Percentiles rank a stretch among this genome's conserved stretches.
Evolutionary conservation across 1,140 invertebrate genomes (phyloP).

Genomic region (Trachelipus rathkii): DNA sequence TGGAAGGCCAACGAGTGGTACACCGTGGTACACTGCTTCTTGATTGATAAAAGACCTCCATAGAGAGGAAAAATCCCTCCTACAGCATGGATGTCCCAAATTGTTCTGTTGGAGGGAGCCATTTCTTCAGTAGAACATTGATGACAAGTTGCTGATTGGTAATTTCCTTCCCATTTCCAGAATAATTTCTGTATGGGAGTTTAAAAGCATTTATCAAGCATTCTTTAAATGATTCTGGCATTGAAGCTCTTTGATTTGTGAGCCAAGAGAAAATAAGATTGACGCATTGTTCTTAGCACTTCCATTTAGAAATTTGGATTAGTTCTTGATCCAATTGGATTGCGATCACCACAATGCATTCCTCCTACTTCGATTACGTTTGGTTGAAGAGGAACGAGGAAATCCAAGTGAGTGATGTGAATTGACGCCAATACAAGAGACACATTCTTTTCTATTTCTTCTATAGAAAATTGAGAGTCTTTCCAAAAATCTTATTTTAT

Average conservation of each 20-base stretch:
- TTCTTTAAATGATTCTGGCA: slow-evolving; percentile 25
- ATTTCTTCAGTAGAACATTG: slow-evolving; percentile 40
- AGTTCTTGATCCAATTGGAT: slow-evolving; percentile 30
- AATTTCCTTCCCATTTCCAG: slow-evolving; percentile 46
- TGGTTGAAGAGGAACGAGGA: slow-evolving; percentile 52
- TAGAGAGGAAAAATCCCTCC: slow-evolving; percentile 65
- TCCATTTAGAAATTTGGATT: slow-evolving; percentile 29
- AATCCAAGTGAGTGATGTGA: slow-evolving; percentile 56
- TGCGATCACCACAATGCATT: slow-evolving; percentile 52
- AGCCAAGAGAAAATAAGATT: slow-evolving; percentile 43
- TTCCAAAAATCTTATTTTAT: slow-evolving; percentile 36
- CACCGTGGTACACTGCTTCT: slow-evolving; percentile 65
- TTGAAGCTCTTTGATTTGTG: slow-evolving; percentile 34
- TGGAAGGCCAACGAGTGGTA: slow-evolving; percentile 66
- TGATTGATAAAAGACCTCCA: slow-evolving; percentile 64
- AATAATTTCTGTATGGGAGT: slow-evolving; percentile 44
- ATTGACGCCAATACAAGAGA: slow-evolving; percentile 58
- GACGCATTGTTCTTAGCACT: slow-evolving; percentile 28
- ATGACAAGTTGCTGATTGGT: slow-evolving; percentile 29
- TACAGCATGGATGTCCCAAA: slow-evolving; percentile 37
- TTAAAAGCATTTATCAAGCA: slow-evolving; percentile 37
- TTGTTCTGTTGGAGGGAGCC: slow-evolving; percentile 47
- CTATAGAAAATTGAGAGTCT: slow-evolving; percentile 44
- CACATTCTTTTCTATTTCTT: slow-evolving; percentile 52
- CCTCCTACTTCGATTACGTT: slow-evolving; percentile 59